These are phyloP conservation scores for Leptinotarsa rubiginosa DNA, from an alignment of 2,888 invertebrate species.

Conservation along the genomic window DNA sequence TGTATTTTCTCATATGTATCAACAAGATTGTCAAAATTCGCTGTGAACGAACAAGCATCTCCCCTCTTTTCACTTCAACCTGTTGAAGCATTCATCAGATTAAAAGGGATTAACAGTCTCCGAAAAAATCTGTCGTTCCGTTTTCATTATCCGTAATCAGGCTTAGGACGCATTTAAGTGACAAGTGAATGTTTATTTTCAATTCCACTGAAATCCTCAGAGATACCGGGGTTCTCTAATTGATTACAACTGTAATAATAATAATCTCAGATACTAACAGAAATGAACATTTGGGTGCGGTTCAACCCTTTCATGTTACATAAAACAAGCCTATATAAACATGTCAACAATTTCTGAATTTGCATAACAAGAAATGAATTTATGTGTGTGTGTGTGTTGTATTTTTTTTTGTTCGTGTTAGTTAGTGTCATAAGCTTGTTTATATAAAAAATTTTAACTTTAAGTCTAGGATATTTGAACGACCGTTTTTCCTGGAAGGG, in stretches of 20 bases:
- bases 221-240: conserved; percentile 13
- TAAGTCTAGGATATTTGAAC: no score
- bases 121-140: conserved; percentile 1
- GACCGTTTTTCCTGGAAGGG: no score
- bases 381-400: conserved; percentile 3
- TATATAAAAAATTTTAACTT: no score
- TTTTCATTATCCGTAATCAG: conserved; percentile 13
- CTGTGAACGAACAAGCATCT: background rate
- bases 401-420: background rate
- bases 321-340: conserved; percentile 23
- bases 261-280: conserved; percentile 16
- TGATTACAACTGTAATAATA: conserved; percentile 35
- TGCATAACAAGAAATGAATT: conserved; percentile 30
- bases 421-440: background rate
- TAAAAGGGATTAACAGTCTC: background rate
- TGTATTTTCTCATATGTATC: no score
- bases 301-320: conserved; percentile 26
- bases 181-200: conserved; percentile 13
- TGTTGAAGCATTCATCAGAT: conserved; percentile 6
- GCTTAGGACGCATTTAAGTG: conserved; percentile 12
- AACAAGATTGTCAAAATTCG: background rate
- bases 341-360: conserved; percentile 30
- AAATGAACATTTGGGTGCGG: conserved; percentile 22
- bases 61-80: background rate
- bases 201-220: conserved; percentile 12